phyloP scores from a whole-genome alignment of 1,140 invertebrate genomes.

The Drosophila lacertosa region DNA sequence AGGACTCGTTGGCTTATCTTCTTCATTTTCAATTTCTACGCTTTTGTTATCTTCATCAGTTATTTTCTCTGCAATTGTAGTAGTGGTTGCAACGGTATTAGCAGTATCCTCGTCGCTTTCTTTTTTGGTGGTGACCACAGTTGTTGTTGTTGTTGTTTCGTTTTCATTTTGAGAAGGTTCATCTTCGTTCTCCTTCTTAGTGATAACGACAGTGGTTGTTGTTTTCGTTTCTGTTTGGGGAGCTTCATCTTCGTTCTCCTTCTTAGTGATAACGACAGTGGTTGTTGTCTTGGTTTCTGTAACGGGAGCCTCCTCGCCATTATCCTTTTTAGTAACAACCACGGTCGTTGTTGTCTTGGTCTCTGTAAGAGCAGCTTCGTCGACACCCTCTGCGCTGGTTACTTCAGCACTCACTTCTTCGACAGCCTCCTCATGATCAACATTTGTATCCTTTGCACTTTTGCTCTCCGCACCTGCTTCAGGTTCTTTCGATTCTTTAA shows the following conservation, averaged over 20 bases:
- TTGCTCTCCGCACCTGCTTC: not conserved
- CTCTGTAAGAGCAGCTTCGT: not conserved
- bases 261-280: not conserved
- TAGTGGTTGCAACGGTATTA: too few species aligned
- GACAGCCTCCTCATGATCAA: not conserved
- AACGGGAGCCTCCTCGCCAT: not conserved
- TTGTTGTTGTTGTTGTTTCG: conserved; percentile 11
- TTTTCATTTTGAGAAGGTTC: not conserved
- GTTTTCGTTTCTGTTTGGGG: not conserved
- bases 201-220: not conserved
- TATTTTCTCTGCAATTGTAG: too few species aligned
- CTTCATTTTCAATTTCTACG: not conserved
- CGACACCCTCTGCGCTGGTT: not conserved
- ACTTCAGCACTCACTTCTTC: not conserved
- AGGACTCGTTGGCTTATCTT: not conserved
- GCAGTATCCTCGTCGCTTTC: not conserved
- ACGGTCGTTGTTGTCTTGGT: not conserved
- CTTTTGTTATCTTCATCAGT: not conserved
- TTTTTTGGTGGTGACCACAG: not conserved
- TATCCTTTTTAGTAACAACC: not conserved
- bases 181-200: not conserved
- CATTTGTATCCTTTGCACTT: not conserved
- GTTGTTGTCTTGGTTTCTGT: conserved; percentile 2
- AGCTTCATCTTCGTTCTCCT: not conserved
- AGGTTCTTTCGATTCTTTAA: conserved; percentile 10